A percentile compares a stretch with the other conserved stretches of the same genome.
These are phyloP conservation scores for Periophthalmodon schlosseri DNA, from an alignment of 2,113 vertebrate genomes.

Conservation along the genomic window DNA sequence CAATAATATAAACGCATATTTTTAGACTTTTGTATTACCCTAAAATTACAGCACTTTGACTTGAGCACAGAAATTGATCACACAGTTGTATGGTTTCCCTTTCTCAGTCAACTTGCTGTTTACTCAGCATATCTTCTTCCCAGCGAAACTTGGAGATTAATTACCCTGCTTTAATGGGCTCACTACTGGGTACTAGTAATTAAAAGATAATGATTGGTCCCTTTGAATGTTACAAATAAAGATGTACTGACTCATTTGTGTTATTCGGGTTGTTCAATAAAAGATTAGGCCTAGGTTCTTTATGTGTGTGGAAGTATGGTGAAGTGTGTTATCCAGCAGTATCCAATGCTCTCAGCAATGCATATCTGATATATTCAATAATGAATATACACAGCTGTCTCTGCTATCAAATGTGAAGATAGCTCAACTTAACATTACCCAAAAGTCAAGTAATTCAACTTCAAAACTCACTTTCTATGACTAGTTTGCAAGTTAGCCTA, in stretches of 20 bases:
- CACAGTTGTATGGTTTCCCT: not conserved
- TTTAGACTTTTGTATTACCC: not conserved
- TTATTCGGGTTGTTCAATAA: slow-evolving; percentile 73
- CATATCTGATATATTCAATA: slow-evolving; percentile 50
- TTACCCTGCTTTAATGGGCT: slow-evolving; percentile 76
- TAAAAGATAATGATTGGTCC: slow-evolving; percentile 82
- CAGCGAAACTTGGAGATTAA: slow-evolving; percentile 76
- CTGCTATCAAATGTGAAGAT: slow-evolving; percentile 39
- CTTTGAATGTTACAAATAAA: slow-evolving; percentile 79
- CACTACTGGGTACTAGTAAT: slow-evolving; percentile 75
- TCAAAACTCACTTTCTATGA: not conserved
- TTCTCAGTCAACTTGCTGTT: slow-evolving; percentile 71
- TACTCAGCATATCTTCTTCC: slow-evolving; percentile 48
- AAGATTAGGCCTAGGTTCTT: slow-evolving; percentile 54
- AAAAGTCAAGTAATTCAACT: slow-evolving; percentile 46
- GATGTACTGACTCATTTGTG: slow-evolving; percentile 73
- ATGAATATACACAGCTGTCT: slow-evolving; percentile 57
- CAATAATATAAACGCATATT: not conserved
- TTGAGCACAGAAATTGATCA: not conserved
- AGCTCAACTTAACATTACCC: not conserved
- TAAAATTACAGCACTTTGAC: not conserved
- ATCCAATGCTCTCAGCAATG: slow-evolving; percentile 40
- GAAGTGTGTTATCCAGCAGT: slow-evolving; percentile 32
- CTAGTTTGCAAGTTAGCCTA: too few relatives aligned
- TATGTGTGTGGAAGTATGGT: slow-evolving; percentile 20